Evolutionary conservation across 2,797 vertebrate species (phyloP).

Genomic region (Poecilia gillii): DNA sequence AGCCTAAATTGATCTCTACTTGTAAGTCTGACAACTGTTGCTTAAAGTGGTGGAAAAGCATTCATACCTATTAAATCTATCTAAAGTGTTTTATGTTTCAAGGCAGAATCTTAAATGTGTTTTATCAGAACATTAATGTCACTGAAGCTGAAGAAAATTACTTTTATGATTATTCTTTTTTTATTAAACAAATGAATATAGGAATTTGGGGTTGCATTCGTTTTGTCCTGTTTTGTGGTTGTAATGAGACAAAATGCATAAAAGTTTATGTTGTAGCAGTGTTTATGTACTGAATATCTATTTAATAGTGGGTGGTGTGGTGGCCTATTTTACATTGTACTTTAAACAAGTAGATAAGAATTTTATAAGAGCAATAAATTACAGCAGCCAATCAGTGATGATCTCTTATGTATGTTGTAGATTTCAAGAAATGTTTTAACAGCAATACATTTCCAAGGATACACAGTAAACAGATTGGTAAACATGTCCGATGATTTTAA

Average conservation of each 20-base stretch:
- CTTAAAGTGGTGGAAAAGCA: background rate
- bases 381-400: background rate
- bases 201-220: background rate
- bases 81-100: background rate
- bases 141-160: background rate
- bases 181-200: background rate
- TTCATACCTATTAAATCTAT: background rate
- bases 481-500: background rate
- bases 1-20: constrained; percentile 50
- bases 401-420: background rate
- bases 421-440: background rate
- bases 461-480: background rate
- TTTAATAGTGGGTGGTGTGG: no score
- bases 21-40: constrained; percentile 62
- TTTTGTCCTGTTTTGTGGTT: background rate
- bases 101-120: background rate
- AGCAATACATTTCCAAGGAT: background rate
- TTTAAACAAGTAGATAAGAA: background rate
- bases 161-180: background rate
- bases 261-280: background rate
- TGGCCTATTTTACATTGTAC: background rate
- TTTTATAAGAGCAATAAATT: background rate
- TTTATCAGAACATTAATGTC: background rate
- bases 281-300: background rate
- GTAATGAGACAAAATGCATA: background rate